Evolutionary conservation across 2,113 vertebrate species (phyloP).

Genomic region (Litocranius walleri): DNA sequence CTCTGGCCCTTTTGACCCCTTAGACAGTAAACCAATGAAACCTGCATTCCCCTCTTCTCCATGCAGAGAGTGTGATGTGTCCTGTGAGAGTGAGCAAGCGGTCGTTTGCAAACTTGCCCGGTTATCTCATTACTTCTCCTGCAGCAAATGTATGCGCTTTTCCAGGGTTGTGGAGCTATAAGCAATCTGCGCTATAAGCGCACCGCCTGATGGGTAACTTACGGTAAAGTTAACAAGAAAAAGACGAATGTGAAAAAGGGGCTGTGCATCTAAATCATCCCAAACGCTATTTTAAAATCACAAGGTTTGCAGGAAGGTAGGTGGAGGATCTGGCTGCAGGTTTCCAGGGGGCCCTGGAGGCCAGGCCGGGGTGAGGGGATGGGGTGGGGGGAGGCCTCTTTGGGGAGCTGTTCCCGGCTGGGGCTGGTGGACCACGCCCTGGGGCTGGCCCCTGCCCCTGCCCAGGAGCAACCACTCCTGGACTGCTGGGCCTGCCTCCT

Average conservation of each 20-base stretch:
- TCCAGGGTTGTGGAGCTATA: neutral
- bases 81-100: neutral
- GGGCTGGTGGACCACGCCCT: neutral
- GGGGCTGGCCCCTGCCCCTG: neutral
- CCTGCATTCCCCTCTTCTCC: neutral
- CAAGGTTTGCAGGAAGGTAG: neutral
- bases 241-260: neutral
- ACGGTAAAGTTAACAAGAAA: neutral
- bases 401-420: neutral
- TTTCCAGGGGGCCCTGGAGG: neutral
- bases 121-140: neutral
- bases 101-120: neutral
- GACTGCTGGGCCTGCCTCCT: neutral
- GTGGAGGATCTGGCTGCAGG: fast-evolving
- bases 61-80: neutral
- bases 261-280: neutral
- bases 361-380: neutral
- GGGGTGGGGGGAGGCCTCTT: neutral
- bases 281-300: neutral
- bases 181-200: neutral
- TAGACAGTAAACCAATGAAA: neutral
- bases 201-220: neutral
- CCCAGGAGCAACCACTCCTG: neutral
- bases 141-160: neutral
- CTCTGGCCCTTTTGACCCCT: neutral